Percentiles rank a stretch among this genome's conserved stretches.
These are phyloP conservation scores for Chloroceryle aenea DNA, from an alignment of 2,113 vertebrate species.

Conservation along the genomic window DNA sequence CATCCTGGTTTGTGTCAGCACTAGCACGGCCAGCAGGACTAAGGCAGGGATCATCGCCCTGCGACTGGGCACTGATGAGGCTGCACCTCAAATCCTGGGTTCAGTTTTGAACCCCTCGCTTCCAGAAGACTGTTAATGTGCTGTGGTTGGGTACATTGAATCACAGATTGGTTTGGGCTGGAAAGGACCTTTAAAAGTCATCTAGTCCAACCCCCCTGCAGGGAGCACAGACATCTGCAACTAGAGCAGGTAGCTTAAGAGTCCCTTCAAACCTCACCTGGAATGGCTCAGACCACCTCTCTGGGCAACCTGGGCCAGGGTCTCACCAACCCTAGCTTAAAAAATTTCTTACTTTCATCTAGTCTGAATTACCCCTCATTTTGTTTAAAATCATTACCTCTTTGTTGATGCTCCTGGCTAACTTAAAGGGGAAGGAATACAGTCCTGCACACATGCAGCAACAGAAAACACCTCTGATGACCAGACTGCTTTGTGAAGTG, in stretches of 20 bases:
- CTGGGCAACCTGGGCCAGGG: neutral
- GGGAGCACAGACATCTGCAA: neutral
- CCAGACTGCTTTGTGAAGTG: neutral
- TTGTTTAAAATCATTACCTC: neutral
- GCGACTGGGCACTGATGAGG: no score
- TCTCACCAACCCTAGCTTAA: neutral
- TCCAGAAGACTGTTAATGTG: no score
- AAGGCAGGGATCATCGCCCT: no score
- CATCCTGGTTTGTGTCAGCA: no score
- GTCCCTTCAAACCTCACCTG: neutral
- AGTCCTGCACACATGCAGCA: fast-evolving
- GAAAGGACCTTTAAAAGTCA: neutral
- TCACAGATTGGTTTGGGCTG: neutral
- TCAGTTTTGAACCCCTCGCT: no score
- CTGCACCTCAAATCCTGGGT: no score
- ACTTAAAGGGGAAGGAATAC: neutral
- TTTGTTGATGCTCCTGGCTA: neutral
- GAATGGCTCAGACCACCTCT: neutral
- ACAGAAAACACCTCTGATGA: neutral
- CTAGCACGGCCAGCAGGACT: no score
- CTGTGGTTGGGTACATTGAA: no score
- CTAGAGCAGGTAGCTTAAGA: neutral
- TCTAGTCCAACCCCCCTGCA: neutral
- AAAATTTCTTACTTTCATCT: neutral
- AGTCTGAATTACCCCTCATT: neutral